phyloP scores from a whole-genome alignment of 2,888 invertebrate species.

The Crossocerus cetratus region DNA sequence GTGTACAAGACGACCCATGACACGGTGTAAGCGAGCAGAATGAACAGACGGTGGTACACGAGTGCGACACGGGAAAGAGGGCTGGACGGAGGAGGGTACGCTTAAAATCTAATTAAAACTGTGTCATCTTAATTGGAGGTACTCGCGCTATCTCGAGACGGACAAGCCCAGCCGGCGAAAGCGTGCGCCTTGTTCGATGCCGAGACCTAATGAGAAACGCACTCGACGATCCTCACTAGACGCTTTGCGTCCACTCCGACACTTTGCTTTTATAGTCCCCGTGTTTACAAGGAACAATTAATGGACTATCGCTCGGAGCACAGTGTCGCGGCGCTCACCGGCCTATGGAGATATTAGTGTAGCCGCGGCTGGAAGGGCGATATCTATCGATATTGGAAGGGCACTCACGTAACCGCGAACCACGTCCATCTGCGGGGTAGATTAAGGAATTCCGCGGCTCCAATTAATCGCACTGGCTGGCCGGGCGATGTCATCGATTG shows the following conservation, averaged over 20 bases:
- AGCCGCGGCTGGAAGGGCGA: not conserved
- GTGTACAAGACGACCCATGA: not conserved
- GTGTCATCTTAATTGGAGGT: slow-evolving; percentile 31
- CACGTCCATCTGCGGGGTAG: slow-evolving; percentile 64
- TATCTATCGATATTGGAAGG: not conserved
- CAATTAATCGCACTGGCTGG: slow-evolving; percentile 35
- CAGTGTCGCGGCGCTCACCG: too few species aligned
- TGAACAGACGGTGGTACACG: not conserved
- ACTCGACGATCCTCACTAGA: not conserved
- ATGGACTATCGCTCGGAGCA: too few species aligned
- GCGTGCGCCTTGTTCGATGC: not conserved
- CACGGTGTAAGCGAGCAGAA: not conserved
- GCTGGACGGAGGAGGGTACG: slow-evolving; percentile 13
- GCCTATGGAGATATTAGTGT: too few species aligned
- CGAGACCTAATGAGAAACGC: not conserved
- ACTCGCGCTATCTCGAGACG: slow-evolving; percentile 13
- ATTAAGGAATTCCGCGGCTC: slow-evolving; percentile 31
- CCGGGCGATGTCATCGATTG: slow-evolving; percentile 37
- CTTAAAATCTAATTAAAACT: slow-evolving; percentile 33
- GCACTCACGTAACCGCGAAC: slow-evolving; percentile 72
- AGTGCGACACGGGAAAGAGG: not conserved
- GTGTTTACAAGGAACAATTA: too few species aligned
- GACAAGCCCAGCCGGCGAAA: not conserved
- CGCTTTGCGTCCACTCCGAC: too few species aligned
- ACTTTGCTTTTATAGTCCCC: too few species aligned